These are phyloP conservation scores for Nasonia oneida DNA, from an alignment of 2,888 invertebrate species.

Conservation along the genomic window DNA sequence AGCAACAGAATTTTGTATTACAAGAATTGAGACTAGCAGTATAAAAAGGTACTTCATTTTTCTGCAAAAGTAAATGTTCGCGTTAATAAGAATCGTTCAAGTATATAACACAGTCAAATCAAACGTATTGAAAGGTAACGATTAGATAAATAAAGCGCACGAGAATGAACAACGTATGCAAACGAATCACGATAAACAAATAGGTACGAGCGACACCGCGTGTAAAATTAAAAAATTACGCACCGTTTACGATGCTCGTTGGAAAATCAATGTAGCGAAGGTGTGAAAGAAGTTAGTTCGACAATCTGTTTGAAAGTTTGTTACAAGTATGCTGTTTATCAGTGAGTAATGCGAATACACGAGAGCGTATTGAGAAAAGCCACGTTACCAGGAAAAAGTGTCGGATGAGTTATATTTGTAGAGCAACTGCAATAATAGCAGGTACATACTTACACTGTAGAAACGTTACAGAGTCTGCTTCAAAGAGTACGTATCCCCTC, in stretches of 20 bases:
- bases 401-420: background rate
- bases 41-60: conserved; percentile 64
- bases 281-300: background rate
- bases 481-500: background rate
- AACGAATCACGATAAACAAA: too few species aligned
- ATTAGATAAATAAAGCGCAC: too few species aligned
- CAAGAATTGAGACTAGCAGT: conserved; percentile 57
- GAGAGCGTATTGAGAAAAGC: conserved; percentile 7
- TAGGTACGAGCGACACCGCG: background rate
- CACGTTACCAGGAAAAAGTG: conserved; percentile 39
- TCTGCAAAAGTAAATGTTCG: conserved; percentile 38
- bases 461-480: background rate
- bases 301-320: background rate
- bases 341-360: background rate
- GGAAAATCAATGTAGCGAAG: background rate
- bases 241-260: too few species aligned
- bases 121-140: too few species aligned
- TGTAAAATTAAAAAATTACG: background rate
- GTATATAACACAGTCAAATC: background rate
- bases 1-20: conserved; percentile 76
- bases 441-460: background rate
- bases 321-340: background rate
- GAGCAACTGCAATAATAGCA: background rate
- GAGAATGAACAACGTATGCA: too few species aligned
- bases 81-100: background rate